These are phyloP conservation scores for Lytechinus pictus DNA, from an alignment of 35 echinoderm and acorn worm species.

Conservation along the genomic window DNA sequence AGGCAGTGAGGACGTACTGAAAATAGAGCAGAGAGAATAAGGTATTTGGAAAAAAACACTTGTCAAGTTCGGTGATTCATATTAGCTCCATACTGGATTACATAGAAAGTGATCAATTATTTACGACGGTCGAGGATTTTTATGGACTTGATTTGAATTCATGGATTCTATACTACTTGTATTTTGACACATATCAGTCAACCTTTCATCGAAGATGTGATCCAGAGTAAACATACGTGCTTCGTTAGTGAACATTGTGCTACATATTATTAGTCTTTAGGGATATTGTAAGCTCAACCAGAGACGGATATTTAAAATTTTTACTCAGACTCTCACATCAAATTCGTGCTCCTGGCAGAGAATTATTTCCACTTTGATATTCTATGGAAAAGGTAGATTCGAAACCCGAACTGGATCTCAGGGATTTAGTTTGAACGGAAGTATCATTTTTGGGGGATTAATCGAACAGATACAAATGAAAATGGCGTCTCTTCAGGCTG, in stretches of 20 bases:
- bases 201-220: neutral
- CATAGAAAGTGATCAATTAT: neutral
- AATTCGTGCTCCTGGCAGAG: neutral
- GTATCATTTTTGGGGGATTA: neutral
- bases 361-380: neutral
- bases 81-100: neutral
- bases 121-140: neutral
- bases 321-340: neutral
- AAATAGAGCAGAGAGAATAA: neutral
- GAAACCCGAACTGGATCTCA: neutral
- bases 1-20: neutral
- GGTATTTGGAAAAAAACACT: neutral
- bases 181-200: neutral
- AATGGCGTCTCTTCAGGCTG: conserved; percentile 28
- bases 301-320: neutral
- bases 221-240: neutral
- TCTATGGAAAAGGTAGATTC: neutral
- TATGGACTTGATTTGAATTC: neutral
- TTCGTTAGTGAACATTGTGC: neutral
- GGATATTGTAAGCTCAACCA: neutral
- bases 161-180: neutral
- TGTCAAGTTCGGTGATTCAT: neutral
- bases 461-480: neutral
- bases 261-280: neutral
- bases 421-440: conserved; percentile 1